Percentiles rank a stretch among this genome's conserved stretches.
These are phyloP conservation scores for Neria commutata DNA, from an alignment of 2,888 invertebrate species.

Conservation along the genomic window DNA sequence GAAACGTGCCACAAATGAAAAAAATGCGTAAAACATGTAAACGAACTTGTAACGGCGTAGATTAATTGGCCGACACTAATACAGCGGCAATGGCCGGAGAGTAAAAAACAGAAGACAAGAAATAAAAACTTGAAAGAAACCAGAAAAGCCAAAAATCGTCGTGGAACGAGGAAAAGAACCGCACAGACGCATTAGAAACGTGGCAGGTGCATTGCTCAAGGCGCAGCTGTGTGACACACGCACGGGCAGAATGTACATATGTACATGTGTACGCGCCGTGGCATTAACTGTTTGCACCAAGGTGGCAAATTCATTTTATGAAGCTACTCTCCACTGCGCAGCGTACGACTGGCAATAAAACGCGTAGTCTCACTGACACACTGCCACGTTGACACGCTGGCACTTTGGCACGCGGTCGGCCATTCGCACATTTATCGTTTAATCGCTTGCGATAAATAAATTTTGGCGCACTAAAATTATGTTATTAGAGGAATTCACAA, in stretches of 20 bases:
- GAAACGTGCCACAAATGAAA: no score
- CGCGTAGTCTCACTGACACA: neutral
- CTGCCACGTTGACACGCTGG: neutral
- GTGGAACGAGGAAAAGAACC: no score
- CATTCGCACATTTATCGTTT: slow-evolving; percentile 12
- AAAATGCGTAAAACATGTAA: neutral
- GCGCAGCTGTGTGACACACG: no score
- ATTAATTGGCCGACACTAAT: neutral
- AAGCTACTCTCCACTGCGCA: neutral
- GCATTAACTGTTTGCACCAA: neutral
- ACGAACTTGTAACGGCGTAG: slow-evolving; percentile 1
- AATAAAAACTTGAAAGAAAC: no score
- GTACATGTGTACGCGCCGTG: neutral
- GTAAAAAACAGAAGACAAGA: no score
- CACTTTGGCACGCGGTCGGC: neutral
- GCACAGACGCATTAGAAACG: no score
- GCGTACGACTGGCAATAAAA: neutral
- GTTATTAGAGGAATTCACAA: slow-evolving; percentile 6
- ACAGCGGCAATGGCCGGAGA: no score
- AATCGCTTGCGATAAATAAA: slow-evolving; percentile 3
- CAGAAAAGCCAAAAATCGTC: no score
- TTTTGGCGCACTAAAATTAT: slow-evolving; percentile 5
- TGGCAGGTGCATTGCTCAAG: no score
- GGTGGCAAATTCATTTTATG: neutral
- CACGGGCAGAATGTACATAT: neutral